These are phyloP conservation scores for Eonycteris spelaea DNA, from an alignment of 2,113 vertebrate species.

Conservation along the genomic window DNA sequence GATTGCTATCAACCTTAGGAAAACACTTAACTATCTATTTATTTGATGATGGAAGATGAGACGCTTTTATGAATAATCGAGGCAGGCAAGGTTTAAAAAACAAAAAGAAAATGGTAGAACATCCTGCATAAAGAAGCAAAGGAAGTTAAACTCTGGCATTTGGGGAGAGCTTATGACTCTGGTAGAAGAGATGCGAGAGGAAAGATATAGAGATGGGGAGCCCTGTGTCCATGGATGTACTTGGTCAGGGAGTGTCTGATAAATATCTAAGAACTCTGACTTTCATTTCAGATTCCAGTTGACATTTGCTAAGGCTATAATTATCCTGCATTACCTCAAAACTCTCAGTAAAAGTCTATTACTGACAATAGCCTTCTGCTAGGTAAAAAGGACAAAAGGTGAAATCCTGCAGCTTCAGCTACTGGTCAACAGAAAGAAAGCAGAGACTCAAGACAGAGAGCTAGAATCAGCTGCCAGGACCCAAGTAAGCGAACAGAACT, in stretches of 20 bases:
- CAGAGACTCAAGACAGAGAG: background rate
- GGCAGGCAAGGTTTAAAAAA: background rate
- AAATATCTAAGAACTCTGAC: background rate
- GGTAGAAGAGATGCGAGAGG: background rate
- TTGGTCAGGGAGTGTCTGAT: background rate
- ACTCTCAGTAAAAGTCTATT: background rate
- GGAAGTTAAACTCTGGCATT: background rate
- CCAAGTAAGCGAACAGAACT: background rate
- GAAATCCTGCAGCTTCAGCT: background rate
- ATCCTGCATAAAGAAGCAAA: background rate
- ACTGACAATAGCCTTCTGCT: background rate
- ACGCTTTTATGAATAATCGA: background rate
- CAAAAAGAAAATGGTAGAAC: background rate
- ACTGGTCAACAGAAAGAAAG: background rate
- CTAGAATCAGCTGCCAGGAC: background rate
- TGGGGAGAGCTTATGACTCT: background rate
- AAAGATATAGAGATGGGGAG: background rate
- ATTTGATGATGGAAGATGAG: background rate
- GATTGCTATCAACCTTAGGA: background rate
- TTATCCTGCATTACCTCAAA: background rate
- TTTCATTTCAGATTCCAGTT: background rate
- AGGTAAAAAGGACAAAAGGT: background rate
- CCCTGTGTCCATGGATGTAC: background rate
- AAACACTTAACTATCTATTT: background rate
- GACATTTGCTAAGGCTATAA: background rate